Evolutionary conservation across 37 sponge, comb jelly and placozoan genomes (phyloP).

Genomic region (Mnemiopsis leidyi): DNA sequence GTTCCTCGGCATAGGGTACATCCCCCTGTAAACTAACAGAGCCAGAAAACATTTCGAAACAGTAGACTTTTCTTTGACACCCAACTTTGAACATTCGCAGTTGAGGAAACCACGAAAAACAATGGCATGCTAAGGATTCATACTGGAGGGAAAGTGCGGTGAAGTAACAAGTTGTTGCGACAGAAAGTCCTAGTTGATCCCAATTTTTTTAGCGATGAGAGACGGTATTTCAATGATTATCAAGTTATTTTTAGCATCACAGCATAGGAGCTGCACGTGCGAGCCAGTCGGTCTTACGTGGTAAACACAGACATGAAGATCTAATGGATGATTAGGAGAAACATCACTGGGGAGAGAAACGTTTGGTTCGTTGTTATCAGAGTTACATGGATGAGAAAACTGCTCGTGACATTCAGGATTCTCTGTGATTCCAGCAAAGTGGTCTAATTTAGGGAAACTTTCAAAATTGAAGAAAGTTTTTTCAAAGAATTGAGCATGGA

Average conservation of each 20-base stretch:
- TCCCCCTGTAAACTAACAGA: background rate
- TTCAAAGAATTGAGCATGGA: conserved; percentile 5
- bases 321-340: background rate
- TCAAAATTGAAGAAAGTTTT: background rate
- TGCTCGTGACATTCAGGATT: background rate
- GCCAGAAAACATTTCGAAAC: background rate
- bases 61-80: background rate
- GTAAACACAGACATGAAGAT: background rate
- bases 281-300: background rate
- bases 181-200: background rate
- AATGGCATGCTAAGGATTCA: background rate
- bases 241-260: background rate
- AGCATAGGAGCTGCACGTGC: background rate
- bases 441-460: background rate
- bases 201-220: background rate
- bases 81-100: background rate
- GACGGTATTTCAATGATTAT: background rate
- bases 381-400: too few species aligned
- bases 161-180: background rate
- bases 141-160: background rate
- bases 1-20: background rate
- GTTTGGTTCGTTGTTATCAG: background rate
- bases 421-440: background rate
- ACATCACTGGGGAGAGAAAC: background rate
- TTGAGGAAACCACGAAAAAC: conserved; percentile 19